Evolutionary conservation across 2,888 invertebrate species (phyloP).

Genomic region (Sepioteuthis lessoniana): DNA sequence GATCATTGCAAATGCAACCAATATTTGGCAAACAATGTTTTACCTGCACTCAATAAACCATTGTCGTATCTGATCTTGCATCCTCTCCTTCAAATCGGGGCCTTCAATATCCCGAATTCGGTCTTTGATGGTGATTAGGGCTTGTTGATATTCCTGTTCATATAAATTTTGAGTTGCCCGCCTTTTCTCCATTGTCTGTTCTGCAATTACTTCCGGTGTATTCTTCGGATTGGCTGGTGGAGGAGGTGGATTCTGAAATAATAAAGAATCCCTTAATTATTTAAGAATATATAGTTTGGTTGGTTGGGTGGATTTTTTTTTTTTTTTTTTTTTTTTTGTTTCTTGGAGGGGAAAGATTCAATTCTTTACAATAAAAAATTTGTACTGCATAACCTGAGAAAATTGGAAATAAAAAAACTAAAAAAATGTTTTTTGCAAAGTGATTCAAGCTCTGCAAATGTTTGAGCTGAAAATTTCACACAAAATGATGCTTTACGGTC

Average conservation of each 20-base stretch:
- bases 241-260: conserved; percentile 63
- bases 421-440: too few relatives aligned
- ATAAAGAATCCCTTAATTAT: not conserved
- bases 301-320: not conserved
- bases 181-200: conserved; percentile 76
- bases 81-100: conserved; percentile 86
- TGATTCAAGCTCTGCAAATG: too few relatives aligned
- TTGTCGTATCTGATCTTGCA: conserved; percentile 88
- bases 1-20: not conserved
- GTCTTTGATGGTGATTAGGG: conserved; percentile 79
- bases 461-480: too few relatives aligned
- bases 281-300: not conserved
- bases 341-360: too few relatives aligned
- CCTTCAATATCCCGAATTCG: conserved; percentile 83
- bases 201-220: conserved; percentile 67
- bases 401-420: too few relatives aligned
- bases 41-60: conserved; percentile 89
- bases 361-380: too few relatives aligned
- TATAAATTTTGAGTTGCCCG: conserved; percentile 82
- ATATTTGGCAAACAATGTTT: too few relatives aligned
- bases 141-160: conserved; percentile 82
- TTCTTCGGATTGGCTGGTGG: conserved; percentile 66
- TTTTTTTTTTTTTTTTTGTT: not conserved
- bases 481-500: too few relatives aligned
- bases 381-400: too few relatives aligned